Base-by-base conservation (phyloP, 2,797 vertebrate species). In the Hyperoplus lanceolatus region DNA sequence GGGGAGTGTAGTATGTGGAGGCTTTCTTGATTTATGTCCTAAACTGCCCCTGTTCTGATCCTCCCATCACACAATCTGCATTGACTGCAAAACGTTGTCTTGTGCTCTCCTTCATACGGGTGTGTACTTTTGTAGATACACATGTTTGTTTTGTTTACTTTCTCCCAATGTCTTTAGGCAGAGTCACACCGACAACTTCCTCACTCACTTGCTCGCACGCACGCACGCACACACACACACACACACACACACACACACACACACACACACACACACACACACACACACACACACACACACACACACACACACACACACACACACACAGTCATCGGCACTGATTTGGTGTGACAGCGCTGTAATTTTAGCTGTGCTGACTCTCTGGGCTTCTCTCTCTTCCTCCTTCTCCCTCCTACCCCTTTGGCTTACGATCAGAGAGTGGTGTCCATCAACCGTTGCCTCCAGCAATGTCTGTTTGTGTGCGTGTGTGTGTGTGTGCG, bases 331-430 rank as follows among this genome's bases (percentile, higher is more conserved):
- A 73, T 88, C 65, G 53, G 64, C 73, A 11, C 79, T 93, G 89
- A 93, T 90, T 73, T 54, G 71, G 70, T 87, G 75, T 90, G 90
- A 93, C 91, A 93, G 80, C 83, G 79, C 83, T 91, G 88, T 92
- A 93, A 93, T 92, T 93, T 90, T 90, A 90, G 87, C 88, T 89
- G 81, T 89, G 85, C 86, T 90, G 89, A 89, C 88, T 91, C 89
- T 87, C 84, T 86, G 81, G 74, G 80, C 80, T 82, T 77, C 79
- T 81, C 79, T 73, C 82, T 78, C 62, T 62, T 66, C 56, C 74
- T 74, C 41, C 69, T 58, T 46, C 77, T 66, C 62, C 70, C 79
- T 81, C 83, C 84, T 72, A 42, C 77, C 80, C 83, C 76, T 80
- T 84, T 87, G 85, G 88, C 84, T 76, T 76, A 81, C 42, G 70